Evolutionary conservation across 2,113 vertebrate genomes (phyloP), one percentile per base, ranked within the genome.

Genomic region (Dendrocopos noguchii): DNA sequence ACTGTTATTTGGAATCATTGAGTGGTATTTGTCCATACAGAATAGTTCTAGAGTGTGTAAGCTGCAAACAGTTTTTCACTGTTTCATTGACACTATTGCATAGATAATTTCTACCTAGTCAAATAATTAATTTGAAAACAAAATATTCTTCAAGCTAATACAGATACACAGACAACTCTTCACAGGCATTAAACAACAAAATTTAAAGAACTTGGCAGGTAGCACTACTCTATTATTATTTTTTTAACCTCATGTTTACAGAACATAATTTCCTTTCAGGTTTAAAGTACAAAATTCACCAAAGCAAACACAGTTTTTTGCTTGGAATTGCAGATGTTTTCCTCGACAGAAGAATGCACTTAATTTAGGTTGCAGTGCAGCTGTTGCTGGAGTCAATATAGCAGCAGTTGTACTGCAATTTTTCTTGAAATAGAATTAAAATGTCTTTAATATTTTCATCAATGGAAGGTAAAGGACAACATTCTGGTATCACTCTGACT

Each of bases 381-480:
- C 67, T 93, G 67, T 83, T 96, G 88, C 36, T 96, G 80, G 33
- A 96, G 47, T 80, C 92, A 96, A 89, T 56, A 72, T 42, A 84
- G 55, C 50, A 90, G 56, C 90, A 93, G 44, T 65, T 88, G n/a
- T 59, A 73, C 70, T 93, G 75, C 10, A 59, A 79, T 80, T 88
- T 70, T 3, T 87, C 34, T 73, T 53, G 39, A 39, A 39, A 39
- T 39, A 86, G 60, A 84, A 59, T 91, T 90, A 89, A 92, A 95
- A 70, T 73, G 63, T 56, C 91, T 87, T 64, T 42, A 39, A 74
- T 36, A 47, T 56, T 90, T 93, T 74, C 4, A 1, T 61, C 56
- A 33, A 27, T 80, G 22, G 10, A 74, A 22, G 14, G 2, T 96
- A 92, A 95, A 92, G 34, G 52, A 88, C 46, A 94, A 90, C 16